Evolutionary conservation across 1,140 invertebrate species (phyloP), one percentile per base, ranked within the genome.

Genomic region (Hirudo medicinalis): DNA sequence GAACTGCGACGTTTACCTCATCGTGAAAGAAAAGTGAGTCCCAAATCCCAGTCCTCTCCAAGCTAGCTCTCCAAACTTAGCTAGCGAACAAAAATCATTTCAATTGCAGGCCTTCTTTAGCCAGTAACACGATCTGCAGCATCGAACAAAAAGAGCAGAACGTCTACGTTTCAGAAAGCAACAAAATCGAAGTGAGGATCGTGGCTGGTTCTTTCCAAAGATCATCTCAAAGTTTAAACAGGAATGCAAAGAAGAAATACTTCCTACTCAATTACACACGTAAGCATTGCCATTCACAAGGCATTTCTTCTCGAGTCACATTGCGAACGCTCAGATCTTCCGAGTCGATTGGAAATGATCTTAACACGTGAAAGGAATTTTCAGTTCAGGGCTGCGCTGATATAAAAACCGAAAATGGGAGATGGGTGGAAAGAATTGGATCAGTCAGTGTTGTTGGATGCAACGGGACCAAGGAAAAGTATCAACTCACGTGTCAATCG

Each of bases 1-100:
- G 20, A 36, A 49, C 69, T 74, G 73, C 55, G 57, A 71, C 55
- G 70, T 74, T 55, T 71, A 68, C 70, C 70, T 70, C 27, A 40
- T 71, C 27, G 67, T 74, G 63, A 74, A 74, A 53, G 73, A 74
- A 29, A 43, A 22, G 54, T 32, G 25, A 32, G 53, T 60, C 25
- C 22, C 36, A 27, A 22, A 3, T 20, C 2, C 8, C 22, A 15
- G 49, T 68, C 67, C 32, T 17, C 2, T 29, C 17, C 67, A 20
- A n/a, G n/a, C n/a, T n/a, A n/a, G n/a, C n/a, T n/a, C n/a, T n/a
- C n/a, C n/a, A n/a, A n/a, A n/a, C 13, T 36, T 17, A 68, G 5
- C 43, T 49, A 13, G 11, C 11, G 15, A 49, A 49, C 0, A 17
- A 49, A 49, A 49, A 49, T 5, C 43, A 49, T 49, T 49, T 49